A percentile compares a stretch with the other conserved stretches of the same genome.
Evolutionary conservation across 2,888 invertebrate species (phyloP).

Genomic region (Arrhopalites spinosus): DNA sequence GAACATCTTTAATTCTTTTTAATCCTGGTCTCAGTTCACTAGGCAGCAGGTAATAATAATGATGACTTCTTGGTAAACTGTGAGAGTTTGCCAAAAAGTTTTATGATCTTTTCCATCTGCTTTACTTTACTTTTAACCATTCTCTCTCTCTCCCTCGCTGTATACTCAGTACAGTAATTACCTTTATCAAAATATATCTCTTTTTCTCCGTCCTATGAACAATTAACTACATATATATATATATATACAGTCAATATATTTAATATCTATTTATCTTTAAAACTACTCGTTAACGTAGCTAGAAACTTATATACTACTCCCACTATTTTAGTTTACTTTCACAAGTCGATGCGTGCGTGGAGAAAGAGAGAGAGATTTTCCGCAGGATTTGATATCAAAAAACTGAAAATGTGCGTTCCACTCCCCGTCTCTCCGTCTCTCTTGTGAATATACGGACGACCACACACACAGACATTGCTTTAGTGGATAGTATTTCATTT

Average conservation of each 20-base stretch:
- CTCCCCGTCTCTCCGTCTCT: background rate
- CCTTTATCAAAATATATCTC: too few relatives aligned
- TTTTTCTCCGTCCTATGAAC: too few relatives aligned
- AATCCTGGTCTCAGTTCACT: conserved; percentile 11
- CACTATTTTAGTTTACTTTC: too few relatives aligned
- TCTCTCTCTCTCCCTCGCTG: conserved; percentile 7
- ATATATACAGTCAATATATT: background rate
- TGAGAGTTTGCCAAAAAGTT: conserved; percentile 29
- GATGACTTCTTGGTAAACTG: background rate
- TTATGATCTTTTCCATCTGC: conserved; percentile 30
- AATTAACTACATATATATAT: too few relatives aligned
- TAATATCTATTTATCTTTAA: background rate
- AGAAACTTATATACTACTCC: too few relatives aligned
- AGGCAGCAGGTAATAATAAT: conserved; percentile 10
- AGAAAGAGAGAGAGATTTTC: conserved; percentile 1
- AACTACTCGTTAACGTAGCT: background rate
- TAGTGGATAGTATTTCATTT: too few relatives aligned
- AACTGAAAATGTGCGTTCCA: background rate
- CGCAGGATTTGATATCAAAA: conserved; percentile 9
- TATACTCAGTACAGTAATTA: too few relatives aligned
- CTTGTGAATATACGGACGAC: too few relatives aligned
- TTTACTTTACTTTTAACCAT: background rate
- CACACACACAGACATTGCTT: too few relatives aligned
- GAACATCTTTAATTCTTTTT: too few relatives aligned
- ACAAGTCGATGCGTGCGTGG: background rate